Conservation (phyloP, 2,113 vertebrate species). For the Eubucco bourcierii region DNA sequence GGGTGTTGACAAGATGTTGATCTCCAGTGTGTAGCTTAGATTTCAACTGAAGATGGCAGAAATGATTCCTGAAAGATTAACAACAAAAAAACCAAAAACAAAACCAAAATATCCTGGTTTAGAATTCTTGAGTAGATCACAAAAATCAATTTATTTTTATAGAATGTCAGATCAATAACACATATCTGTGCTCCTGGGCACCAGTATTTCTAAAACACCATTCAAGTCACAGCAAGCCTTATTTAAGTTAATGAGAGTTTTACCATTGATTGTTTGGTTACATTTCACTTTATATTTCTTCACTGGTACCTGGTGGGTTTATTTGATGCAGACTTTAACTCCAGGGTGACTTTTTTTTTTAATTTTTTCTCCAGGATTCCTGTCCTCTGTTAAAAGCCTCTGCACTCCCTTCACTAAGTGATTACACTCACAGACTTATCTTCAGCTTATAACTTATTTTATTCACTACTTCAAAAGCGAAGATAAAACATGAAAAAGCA, state of each 20-base stretch:
- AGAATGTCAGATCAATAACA: not conserved
- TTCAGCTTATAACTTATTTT: conserved; percentile 33
- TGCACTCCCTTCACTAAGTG: not conserved
- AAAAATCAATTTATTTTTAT: conserved; percentile 29
- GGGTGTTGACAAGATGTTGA: not conserved
- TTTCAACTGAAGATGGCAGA: conserved; percentile 35
- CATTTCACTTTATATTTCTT: conserved; percentile 7
- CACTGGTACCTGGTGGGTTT: not conserved
- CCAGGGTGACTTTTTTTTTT: not conserved
- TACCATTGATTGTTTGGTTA: conserved; percentile 28
- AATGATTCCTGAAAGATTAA: conserved; percentile 1
- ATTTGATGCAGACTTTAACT: not conserved
- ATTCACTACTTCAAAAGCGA: not conserved
- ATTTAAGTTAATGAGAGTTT: conserved; percentile 24
- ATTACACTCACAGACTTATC: not conserved
- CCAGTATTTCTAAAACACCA: conserved; percentile 22
- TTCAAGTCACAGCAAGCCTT: not conserved
- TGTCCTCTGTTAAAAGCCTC: not conserved
- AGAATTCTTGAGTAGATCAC: not conserved
- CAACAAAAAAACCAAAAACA: not conserved
- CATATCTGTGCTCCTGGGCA: not conserved
- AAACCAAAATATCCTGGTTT: not conserved
- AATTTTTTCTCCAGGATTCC: not conserved
- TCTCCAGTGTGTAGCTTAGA: not conserved
- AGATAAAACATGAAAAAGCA: conserved; percentile 7